A percentile compares a stretch with the other conserved stretches of the same genome.
phyloP scores from a whole-genome alignment of 2,888 invertebrate genomes.

The Copidosoma aretas region DNA sequence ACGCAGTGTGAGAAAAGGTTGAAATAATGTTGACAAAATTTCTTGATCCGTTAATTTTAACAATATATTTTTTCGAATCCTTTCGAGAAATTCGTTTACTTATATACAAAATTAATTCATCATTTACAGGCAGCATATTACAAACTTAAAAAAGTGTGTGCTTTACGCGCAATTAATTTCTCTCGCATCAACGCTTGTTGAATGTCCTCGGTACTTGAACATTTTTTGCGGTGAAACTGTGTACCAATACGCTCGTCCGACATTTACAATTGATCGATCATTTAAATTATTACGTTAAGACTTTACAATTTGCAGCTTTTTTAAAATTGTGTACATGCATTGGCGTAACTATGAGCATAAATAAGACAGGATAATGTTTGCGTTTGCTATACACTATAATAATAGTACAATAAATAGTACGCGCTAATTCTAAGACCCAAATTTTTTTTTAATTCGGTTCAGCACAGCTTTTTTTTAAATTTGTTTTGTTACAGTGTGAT shows the following conservation, averaged over 20 bases:
- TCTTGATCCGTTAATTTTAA: conserved; percentile 39
- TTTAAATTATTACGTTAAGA: conserved; percentile 14
- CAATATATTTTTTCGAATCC: conserved; percentile 41
- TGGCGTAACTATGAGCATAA: conserved; percentile 13
- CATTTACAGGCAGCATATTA: conserved; percentile 38
- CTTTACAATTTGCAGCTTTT: no score
- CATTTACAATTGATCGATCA: conserved; percentile 15
- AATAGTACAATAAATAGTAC: conserved; percentile 20
- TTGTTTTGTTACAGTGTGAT: conserved; percentile 31
- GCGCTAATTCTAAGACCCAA: background rate
- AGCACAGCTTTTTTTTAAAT: conserved; percentile 1
- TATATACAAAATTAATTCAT: conserved; percentile 41
- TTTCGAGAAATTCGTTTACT: conserved; percentile 37
- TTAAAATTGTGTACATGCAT: background rate
- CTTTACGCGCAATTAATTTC: conserved; percentile 32
- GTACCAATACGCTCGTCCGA: conserved; percentile 28
- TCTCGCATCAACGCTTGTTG: background rate
- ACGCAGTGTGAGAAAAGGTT: no score
- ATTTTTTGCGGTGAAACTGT: background rate
- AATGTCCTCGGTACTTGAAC: background rate
- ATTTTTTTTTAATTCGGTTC: no score
- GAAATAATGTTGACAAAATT: no score
- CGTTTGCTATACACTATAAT: conserved; percentile 18
- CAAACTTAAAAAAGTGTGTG: conserved; percentile 40
- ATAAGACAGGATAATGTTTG: conserved; percentile 9